These are phyloP conservation scores for Metopolophium dirhodum DNA, from an alignment of 1,140 invertebrate genomes.

Conservation along the genomic window DNA sequence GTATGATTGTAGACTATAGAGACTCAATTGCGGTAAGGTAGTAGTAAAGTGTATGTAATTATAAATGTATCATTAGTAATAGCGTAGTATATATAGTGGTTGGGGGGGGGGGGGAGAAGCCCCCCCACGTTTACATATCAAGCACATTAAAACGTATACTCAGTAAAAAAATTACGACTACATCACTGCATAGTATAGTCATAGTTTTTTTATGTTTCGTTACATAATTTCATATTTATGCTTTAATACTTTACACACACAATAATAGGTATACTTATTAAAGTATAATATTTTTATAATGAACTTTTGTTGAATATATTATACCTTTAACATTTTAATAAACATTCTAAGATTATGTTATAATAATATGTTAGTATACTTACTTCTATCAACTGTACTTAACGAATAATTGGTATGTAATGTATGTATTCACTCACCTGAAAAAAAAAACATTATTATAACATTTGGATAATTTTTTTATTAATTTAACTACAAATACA, in stretches of 20 bases:
- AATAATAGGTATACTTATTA: background rate
- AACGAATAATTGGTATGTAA: background rate
- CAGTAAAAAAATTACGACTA: too few species aligned
- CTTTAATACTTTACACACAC: too few species aligned
- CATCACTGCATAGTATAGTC: too few species aligned
- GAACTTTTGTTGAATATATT: background rate
- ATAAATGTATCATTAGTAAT: too few species aligned
- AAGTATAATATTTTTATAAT: background rate
- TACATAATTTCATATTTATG: background rate
- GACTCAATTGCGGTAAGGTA: too few species aligned
- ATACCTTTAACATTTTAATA: background rate
- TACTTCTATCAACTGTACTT: background rate
- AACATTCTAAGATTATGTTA: background rate
- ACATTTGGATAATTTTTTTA: background rate
- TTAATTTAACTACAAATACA: background rate
- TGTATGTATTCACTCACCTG: background rate
- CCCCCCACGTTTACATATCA: too few species aligned
- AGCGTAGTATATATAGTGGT: too few species aligned
- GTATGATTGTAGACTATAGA: too few species aligned
- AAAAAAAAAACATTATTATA: background rate
- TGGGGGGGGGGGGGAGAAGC: too few species aligned
- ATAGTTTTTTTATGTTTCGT: background rate
- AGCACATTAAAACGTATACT: too few species aligned
- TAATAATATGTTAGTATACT: background rate
- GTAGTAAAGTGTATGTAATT: too few species aligned